Evolutionary conservation across 2,888 invertebrate species (phyloP).

Genomic region (Oxytorus armatus): DNA sequence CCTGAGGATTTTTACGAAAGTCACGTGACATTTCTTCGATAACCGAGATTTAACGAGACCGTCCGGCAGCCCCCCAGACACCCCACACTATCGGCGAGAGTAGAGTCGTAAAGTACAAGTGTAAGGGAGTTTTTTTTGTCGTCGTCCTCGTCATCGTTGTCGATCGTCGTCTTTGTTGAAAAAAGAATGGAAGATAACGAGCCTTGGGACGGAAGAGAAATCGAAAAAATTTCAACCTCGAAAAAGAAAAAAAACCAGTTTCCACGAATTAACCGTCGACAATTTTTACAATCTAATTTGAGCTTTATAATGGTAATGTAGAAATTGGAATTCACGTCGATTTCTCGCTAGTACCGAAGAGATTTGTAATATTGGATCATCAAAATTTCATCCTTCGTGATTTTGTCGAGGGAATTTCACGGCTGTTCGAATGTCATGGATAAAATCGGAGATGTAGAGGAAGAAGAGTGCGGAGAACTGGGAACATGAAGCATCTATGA

Average conservation of each 20-base stretch:
- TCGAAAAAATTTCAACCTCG: neutral
- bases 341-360: slow-evolving; percentile 23
- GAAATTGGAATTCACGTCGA: slow-evolving; percentile 15
- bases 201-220: neutral
- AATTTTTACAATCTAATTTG: slow-evolving; percentile 18
- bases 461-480: too few species aligned
- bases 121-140: slow-evolving; percentile 8
- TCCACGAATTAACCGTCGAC: neutral
- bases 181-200: neutral
- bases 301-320: neutral
- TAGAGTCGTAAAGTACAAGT: slow-evolving; percentile 50
- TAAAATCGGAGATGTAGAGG: too few species aligned
- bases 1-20: slow-evolving; percentile 35
- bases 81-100: slow-evolving; percentile 27
- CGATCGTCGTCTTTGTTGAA: slow-evolving; percentile 1
- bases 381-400: slow-evolving; percentile 28
- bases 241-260: neutral
- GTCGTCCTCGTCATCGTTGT: neutral
- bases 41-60: slow-evolving; percentile 52
- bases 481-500: too few species aligned
- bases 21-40: slow-evolving; percentile 54
- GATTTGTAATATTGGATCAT: slow-evolving; percentile 32
- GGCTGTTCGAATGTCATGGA: neutral
- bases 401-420: slow-evolving; percentile 2
- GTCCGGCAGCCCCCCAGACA: neutral